Evolutionary conservation across 2,113 vertebrate species (phyloP), one percentile per base, ranked within the genome.

Genomic region (Tetrao urogallus): DNA sequence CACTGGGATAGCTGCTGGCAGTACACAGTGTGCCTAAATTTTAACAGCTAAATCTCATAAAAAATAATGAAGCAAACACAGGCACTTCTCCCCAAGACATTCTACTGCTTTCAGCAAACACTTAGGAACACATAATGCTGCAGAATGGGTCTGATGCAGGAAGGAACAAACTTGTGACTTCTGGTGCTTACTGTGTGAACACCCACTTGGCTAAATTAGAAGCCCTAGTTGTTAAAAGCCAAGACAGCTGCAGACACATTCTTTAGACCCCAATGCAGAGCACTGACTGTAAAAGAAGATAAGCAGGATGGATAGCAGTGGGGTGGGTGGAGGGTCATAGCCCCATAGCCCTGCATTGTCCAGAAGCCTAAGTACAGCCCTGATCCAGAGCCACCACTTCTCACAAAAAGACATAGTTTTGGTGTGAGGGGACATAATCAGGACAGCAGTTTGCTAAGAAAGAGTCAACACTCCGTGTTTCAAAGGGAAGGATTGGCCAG

Each of bases 21-120:
- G 64, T 74, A 92, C 20, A 1, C 16, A 1, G 22, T n/a, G 34
- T 93, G 87, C 82, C 88, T 88, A 60, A 61, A 82, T 89, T 91
- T 81, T 82, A 91, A 86, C 72, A 89, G 88, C 82, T 97, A 89
- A 88, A 88, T 71, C 69, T 76, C 85, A 94, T 86, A 43, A 93
- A 92, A 95, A 85, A 86, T 81, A 88, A 89, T 32, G 87, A 94
- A 91, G 61, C 48, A 89, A 87, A 89, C 45, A 90, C 3, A 11
- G 50, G n/a, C 85, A 82, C 27, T 76, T 36, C 64, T 89, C 56
- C 60, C 42, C 0, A 0, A 74, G 64, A 95, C 60, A 74, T 43
- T 75, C 87, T 80, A 66, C 77, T 74, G 60, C 72, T 96, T 95
- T 90, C 82, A 93, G 47, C 75, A 91, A 65, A 79, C 72, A 69